Base-by-base conservation (phyloP, 2,888 invertebrate genomes). In the Osedax frankpressi region DNA sequence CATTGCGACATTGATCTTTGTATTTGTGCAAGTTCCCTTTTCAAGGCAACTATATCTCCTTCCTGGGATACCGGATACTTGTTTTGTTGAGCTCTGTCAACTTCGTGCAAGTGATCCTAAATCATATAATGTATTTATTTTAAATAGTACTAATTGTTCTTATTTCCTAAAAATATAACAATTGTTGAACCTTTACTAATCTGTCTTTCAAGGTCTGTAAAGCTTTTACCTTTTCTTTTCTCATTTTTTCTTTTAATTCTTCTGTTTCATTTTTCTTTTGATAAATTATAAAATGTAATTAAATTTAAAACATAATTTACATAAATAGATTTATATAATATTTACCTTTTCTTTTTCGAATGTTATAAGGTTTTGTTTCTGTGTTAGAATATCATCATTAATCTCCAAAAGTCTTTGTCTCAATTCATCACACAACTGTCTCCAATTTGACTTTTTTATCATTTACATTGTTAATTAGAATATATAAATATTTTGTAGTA, bases 381-480 rank as follows among this genome's bases (percentile, higher is more conserved):
- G 79, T n/a, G 77, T 76, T 71, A 81, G 80, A 60, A 82, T 70
- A 29, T 81, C 80, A 24, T 79, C 77, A 75, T 78, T 80, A 71
- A 82, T 75, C 70, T 82, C 81, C n/a, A 77, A 73, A 14, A 82
- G 78, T 71, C 79, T 79, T 63, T 78, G 78, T 70, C 81, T 75
- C 59, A 82, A 74, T 74, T 83, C 82, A 68, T 82, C 81, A 74
- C 81, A 80, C 74, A 80, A 79, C 30, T 81, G 80, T 65, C 81
- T 78, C n/a, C 82, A 78, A 76, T 82, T 83, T 65, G 81, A 80
- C 82, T 44, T n/a, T n/a, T n/a, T n/a, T n/a, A n/a, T n/a, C n/a
- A n/a, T n/a, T n/a, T n/a, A n/a, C n/a, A n/a, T n/a, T n/a, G n/a
- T n/a, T n/a, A n/a, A n/a, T n/a, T n/a, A n/a, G n/a, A n/a, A n/a